Conservation (phyloP, 1,140 invertebrate genomes). For the Drosophila guanche region DNA sequence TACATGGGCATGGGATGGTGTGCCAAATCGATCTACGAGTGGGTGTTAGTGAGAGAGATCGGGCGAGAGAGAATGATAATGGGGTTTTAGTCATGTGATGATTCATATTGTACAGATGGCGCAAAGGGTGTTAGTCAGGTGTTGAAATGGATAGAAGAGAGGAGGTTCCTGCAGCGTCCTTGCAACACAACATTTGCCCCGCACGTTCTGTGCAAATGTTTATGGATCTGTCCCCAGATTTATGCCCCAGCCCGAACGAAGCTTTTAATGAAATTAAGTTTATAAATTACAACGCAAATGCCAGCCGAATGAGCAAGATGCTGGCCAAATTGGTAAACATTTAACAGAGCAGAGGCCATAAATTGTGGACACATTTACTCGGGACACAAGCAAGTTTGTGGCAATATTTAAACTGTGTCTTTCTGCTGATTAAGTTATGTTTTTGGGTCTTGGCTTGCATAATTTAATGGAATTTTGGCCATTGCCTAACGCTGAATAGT, state of each 20-base stretch:
- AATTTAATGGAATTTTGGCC: too few species aligned
- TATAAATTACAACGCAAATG: constrained; percentile 40
- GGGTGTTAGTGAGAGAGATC: neutral
- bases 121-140: constrained; percentile 20
- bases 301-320: too few species aligned
- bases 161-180: too few species aligned
- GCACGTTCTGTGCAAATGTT: constrained; percentile 40
- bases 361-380: too few species aligned
- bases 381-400: too few species aligned
- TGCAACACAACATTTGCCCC: too few species aligned
- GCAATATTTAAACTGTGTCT: too few species aligned
- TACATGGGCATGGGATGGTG: constrained; percentile 83
- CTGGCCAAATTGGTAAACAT: too few species aligned
- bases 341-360: too few species aligned
- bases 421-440: too few species aligned
- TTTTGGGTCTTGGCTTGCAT: too few species aligned
- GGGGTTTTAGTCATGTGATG: constrained; percentile 58
- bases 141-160: neutral
- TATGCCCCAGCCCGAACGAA: constrained; percentile 37
- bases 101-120: constrained; percentile 46
- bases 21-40: constrained; percentile 80
- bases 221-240: constrained; percentile 14
- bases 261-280: constrained; percentile 71
- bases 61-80: constrained; percentile 19
- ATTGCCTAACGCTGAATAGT: too few species aligned